A percentile compares a stretch with the other conserved stretches of the same genome.
Evolutionary conservation across 2,797 vertebrate genomes (phyloP).

Genomic region (Xiphophorus birchmanni): DNA sequence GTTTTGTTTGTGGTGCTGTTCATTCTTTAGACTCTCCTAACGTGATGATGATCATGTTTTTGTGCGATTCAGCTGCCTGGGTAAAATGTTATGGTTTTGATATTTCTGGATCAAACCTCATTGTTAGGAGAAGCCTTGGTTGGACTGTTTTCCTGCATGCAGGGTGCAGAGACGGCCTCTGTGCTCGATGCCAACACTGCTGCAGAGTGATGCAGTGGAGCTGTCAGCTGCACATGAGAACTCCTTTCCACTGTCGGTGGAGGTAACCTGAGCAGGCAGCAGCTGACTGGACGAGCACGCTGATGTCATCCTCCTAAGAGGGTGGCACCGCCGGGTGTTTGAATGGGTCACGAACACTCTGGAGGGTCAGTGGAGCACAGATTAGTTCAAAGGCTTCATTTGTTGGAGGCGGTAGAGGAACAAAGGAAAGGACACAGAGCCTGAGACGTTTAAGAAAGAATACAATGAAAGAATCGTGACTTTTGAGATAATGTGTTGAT

Average conservation of each 20-base stretch:
- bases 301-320: constrained; percentile 54
- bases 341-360: constrained; percentile 14
- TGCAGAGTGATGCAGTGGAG: constrained; percentile 81
- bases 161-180: constrained; percentile 53
- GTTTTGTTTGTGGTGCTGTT: neutral
- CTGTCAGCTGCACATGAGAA: constrained; percentile 57
- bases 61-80: constrained; percentile 26
- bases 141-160: constrained; percentile 65
- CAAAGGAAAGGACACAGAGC: constrained; percentile 1
- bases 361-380: constrained; percentile 26
- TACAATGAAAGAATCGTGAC: neutral
- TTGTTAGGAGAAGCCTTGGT: constrained; percentile 56
- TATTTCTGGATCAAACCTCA: constrained; percentile 64
- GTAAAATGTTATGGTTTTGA: constrained; percentile 4
- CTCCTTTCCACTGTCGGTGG: constrained; percentile 48
- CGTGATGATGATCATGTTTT: neutral
- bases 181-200: constrained; percentile 62
- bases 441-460: neutral
- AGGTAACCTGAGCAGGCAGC: constrained; percentile 70
- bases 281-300: constrained; percentile 43
- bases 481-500: neutral
- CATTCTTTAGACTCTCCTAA: neutral
- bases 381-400: constrained; percentile 13
- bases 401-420: neutral
- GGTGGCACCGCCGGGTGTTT: constrained; percentile 35